These are phyloP conservation scores for Calameuta pallipes DNA, from an alignment of 2,888 invertebrate genomes.

Conservation along the genomic window DNA sequence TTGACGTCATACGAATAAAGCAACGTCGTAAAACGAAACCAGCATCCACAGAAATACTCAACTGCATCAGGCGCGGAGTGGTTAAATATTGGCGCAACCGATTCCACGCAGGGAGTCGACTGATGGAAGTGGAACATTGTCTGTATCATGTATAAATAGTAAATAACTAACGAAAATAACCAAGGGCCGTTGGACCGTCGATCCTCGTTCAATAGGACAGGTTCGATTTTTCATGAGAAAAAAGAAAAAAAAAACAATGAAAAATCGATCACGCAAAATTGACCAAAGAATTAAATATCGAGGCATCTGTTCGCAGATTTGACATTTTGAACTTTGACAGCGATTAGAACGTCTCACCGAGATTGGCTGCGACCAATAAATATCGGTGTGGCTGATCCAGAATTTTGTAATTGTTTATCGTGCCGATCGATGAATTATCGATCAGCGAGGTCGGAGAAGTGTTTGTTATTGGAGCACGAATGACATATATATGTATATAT, in stretches of 20 bases:
- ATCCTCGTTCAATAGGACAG: constrained; percentile 17
- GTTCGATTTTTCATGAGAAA: neutral
- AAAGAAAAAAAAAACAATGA: neutral
- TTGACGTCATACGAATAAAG: constrained; percentile 53
- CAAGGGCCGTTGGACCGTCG: constrained; percentile 56
- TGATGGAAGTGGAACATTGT: constrained; percentile 61
- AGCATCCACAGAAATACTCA: constrained; percentile 44
- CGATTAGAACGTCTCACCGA: too few relatives aligned
- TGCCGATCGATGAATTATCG: neutral
- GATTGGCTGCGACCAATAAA: too few relatives aligned
- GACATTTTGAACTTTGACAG: too few relatives aligned
- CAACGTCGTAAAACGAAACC: constrained; percentile 48
- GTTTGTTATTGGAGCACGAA: too few relatives aligned
- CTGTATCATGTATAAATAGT: constrained; percentile 58
- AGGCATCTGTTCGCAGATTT: neutral
- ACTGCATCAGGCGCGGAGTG: constrained; percentile 43
- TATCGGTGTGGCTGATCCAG: neutral
- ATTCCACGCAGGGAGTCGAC: constrained; percentile 37
- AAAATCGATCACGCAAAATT: too few relatives aligned
- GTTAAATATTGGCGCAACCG: constrained; percentile 45
- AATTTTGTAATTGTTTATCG: neutral
- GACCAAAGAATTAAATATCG: too few relatives aligned
- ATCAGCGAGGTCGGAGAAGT: too few relatives aligned
- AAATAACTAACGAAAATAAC: constrained; percentile 48
- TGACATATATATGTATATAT: too few relatives aligned